Percentiles rank a stretch among this genome's conserved stretches.
Conservation (phyloP, 1,140 invertebrate genomes). For the Heliothis virescens region DNA sequence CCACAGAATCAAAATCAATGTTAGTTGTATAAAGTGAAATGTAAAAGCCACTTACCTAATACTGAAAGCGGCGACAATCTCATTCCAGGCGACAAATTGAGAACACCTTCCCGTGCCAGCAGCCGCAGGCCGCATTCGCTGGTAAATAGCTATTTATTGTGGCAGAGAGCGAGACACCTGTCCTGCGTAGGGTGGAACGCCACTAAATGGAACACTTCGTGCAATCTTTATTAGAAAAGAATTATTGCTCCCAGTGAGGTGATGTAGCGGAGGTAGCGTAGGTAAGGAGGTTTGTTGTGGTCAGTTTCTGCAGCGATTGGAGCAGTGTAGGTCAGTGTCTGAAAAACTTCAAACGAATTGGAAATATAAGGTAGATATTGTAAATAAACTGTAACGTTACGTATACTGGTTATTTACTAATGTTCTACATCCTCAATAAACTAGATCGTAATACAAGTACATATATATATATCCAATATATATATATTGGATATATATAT, state of each 20-base stretch:
- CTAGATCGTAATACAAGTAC: too few species aligned
- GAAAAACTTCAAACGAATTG: too few species aligned
- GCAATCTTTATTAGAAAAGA: slow-evolving; percentile 11
- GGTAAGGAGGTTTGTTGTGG: too few species aligned
- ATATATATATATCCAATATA: too few species aligned
- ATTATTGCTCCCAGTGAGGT: background rate
- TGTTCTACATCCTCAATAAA: too few species aligned
- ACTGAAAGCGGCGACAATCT: slow-evolving; percentile 80
- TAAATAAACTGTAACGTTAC: too few species aligned
- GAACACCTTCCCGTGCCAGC: slow-evolving; percentile 75
- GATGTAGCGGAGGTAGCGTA: too few species aligned
- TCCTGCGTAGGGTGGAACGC: slow-evolving; percentile 58
- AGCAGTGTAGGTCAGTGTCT: too few species aligned
- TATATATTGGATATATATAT: too few species aligned
- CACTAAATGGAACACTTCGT: slow-evolving; percentile 43
- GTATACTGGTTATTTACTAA: too few species aligned
- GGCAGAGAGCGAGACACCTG: slow-evolving; percentile 71
- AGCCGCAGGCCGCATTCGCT: slow-evolving; percentile 64
- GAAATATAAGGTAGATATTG: too few species aligned
- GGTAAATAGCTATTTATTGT: slow-evolving; percentile 81
- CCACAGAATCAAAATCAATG: slow-evolving; percentile 53
- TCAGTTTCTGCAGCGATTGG: too few species aligned
- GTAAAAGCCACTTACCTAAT: slow-evolving; percentile 80
- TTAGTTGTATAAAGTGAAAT: slow-evolving; percentile 74
- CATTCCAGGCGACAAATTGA: slow-evolving; percentile 82